Conservation (phyloP, 2,888 invertebrate species). For the Athrips mouffetella region DNA sequence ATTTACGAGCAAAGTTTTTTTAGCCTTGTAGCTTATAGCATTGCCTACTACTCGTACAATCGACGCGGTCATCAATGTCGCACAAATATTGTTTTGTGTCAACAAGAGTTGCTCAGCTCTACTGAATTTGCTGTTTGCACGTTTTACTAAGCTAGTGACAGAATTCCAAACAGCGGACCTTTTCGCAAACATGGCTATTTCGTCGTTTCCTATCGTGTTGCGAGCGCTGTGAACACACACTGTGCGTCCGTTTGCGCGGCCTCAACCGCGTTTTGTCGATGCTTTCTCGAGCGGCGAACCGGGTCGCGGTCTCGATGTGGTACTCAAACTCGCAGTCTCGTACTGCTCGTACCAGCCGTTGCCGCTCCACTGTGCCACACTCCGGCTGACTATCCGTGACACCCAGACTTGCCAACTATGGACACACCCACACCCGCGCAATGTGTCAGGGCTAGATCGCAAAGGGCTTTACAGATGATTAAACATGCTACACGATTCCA, state of each 20-base stretch:
- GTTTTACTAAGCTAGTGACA: conserved; percentile 1
- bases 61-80: not conserved
- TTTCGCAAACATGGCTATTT: conserved; percentile 11
- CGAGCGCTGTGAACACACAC: conserved; percentile 49
- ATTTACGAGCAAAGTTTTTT: conserved; percentile 26
- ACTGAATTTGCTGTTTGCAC: conserved; percentile 2
- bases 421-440: conserved; percentile 42
- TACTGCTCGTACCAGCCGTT: conserved; percentile 5
- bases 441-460: conserved; percentile 54
- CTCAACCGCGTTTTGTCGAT: conserved; percentile 78
- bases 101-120: not conserved
- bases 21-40: conserved; percentile 2
- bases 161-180: conserved; percentile 6
- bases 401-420: conserved; percentile 20
- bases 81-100: conserved; percentile 1
- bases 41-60: conserved; percentile 3
- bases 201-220: conserved; percentile 12
- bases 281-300: conserved; percentile 76
- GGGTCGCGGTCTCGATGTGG: conserved; percentile 75
- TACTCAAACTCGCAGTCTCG: conserved; percentile 8
- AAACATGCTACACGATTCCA: conserved; percentile 1
- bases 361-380: conserved; percentile 9
- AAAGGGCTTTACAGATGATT: conserved; percentile 18
- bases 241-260: conserved; percentile 67
- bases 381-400: conserved; percentile 3